Percentiles rank a stretch among this genome's conserved stretches.
Conservation (phyloP, 53 echinoderm and acorn worm genomes). For the Echinometra lucunter region DNA sequence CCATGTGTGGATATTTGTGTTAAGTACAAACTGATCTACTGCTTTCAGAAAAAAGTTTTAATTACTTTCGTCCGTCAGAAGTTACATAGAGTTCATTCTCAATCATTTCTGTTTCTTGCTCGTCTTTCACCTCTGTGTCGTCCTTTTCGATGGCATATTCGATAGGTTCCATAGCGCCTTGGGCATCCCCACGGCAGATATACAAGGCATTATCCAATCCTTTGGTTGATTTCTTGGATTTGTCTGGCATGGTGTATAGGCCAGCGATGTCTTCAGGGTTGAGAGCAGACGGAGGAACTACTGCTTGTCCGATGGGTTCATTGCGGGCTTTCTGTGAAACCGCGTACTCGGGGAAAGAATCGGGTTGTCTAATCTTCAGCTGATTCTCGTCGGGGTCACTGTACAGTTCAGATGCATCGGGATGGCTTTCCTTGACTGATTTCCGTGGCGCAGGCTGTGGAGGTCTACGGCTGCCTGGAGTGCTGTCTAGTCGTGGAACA, state of each 20-base stretch:
- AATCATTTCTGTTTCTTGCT: too few species aligned
- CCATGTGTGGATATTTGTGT: too few species aligned
- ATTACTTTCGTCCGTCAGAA: background rate
- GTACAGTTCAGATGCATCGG: background rate
- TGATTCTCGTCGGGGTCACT: background rate
- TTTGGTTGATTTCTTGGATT: background rate
- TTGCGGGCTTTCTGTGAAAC: conserved; percentile 2
- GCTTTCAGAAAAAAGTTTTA: too few species aligned
- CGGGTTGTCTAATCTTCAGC: background rate
- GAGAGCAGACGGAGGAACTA: background rate
- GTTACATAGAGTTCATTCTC: conserved; percentile 3
- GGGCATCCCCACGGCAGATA: background rate
- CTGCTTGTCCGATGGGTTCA: background rate
- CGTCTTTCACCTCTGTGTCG: background rate
- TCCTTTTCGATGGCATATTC: background rate
- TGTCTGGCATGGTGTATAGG: background rate
- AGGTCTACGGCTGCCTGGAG: background rate
- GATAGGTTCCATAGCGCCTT: background rate
- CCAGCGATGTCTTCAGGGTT: background rate
- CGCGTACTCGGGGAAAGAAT: conserved; percentile 13
- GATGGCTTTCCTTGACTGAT: background rate
- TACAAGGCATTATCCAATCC: background rate
- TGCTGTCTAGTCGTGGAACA: background rate
- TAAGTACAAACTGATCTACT: too few species aligned
- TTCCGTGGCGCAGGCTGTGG: background rate